Conservation (phyloP, 2,113 vertebrate genomes). For the Microcebus tavaratra region DNA sequence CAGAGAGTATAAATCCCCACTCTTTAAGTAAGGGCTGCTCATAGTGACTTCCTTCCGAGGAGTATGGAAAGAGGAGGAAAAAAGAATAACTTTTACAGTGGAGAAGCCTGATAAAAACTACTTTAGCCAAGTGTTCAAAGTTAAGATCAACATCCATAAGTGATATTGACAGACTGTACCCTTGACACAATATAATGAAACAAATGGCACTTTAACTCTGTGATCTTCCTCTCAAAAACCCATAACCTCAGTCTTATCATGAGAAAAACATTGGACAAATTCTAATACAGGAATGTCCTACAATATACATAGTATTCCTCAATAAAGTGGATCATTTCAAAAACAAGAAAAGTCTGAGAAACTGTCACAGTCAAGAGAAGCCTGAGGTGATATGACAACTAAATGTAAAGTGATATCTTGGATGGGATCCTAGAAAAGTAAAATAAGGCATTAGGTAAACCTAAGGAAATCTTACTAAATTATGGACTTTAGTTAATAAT, state of each 20-base stretch:
- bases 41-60: not conserved
- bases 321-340: not conserved
- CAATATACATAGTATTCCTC: not conserved
- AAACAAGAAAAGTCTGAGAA: too few relatives aligned
- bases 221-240: not conserved
- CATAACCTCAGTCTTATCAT: not conserved
- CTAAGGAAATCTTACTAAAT: not conserved
- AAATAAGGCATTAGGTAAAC: not conserved
- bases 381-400: too few relatives aligned
- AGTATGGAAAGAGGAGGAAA: not conserved
- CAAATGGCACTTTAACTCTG: not conserved
- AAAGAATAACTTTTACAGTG: not conserved
- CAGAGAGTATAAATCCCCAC: not conserved
- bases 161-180: not conserved
- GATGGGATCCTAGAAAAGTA: not conserved
- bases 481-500: not conserved
- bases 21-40: not conserved
- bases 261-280: not conserved
- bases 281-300: not conserved
- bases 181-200: not conserved
- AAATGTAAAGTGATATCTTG: not conserved
- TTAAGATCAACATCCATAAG: not conserved
- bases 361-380: too few relatives aligned
- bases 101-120: not conserved
- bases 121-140: not conserved